Evolutionary conservation across 35 echinoderm and acorn worm species (phyloP).

Genomic region (Strongylocentrotus purpuratus): DNA sequence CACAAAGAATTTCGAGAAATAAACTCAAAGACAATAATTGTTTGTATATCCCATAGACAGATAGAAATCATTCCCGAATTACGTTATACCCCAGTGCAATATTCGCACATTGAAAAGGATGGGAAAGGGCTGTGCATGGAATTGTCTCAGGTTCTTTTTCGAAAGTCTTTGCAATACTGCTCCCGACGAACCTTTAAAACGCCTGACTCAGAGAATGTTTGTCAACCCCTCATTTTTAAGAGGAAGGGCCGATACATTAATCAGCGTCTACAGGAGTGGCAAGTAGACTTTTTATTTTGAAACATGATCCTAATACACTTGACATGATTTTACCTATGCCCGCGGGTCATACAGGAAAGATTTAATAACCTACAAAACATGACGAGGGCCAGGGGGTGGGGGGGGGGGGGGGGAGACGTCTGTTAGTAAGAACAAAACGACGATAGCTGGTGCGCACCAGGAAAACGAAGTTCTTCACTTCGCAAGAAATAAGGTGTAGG

Average conservation of each 20-base stretch:
- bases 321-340: background rate
- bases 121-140: too few relatives aligned
- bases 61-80: too few relatives aligned
- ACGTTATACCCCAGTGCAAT: too few relatives aligned
- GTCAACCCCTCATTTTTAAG: background rate
- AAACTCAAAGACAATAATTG: too few relatives aligned
- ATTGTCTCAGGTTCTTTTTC: too few relatives aligned
- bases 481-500: background rate
- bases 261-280: background rate
- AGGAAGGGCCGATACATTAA: conserved; percentile 1
- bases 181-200: background rate
- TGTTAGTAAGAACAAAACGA: background rate
- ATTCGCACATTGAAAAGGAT: too few relatives aligned
- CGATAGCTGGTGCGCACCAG: background rate
- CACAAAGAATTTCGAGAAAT: too few relatives aligned
- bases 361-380: background rate
- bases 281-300: background rate
- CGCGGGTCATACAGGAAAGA: background rate
- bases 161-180: too few relatives aligned
- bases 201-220: background rate
- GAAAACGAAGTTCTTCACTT: background rate
- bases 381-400: background rate
- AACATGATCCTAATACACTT: background rate
- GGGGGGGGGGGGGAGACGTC: background rate
- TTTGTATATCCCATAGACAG: too few relatives aligned